These are phyloP conservation scores for Psephotus haematonotus DNA, from an alignment of 2,113 vertebrate genomes.

Conservation along the genomic window DNA sequence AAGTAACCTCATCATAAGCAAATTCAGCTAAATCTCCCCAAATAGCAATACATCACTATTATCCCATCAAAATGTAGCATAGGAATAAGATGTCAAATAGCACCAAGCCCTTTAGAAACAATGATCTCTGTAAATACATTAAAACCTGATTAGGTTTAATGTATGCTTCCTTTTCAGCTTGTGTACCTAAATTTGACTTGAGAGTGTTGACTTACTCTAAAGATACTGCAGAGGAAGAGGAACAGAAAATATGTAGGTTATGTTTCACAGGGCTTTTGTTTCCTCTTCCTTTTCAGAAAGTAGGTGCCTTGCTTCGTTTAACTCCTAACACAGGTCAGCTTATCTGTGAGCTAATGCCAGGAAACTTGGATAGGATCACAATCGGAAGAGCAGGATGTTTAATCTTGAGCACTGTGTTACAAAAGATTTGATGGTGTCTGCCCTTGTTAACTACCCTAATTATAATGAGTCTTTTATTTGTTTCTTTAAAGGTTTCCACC, in stretches of 20 bases:
- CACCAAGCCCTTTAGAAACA: neutral
- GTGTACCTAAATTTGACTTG: neutral
- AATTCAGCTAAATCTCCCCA: neutral
- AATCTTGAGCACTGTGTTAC: slow-evolving; percentile 13
- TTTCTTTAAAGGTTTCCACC: neutral
- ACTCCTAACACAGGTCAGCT: neutral
- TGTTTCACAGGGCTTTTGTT: neutral
- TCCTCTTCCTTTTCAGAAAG: neutral
- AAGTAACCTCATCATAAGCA: neutral
- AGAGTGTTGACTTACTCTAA: neutral
- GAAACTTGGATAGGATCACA: slow-evolving; percentile 19
- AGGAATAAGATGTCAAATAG: neutral
- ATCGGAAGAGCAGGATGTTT: slow-evolving; percentile 26
- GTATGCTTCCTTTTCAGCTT: neutral
- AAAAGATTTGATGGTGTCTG: neutral
- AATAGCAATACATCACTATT: neutral
- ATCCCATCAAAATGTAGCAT: neutral
- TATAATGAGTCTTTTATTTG: slow-evolving; percentile 16
- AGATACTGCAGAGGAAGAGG: neutral
- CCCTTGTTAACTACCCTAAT: neutral
- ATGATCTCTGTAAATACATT: neutral
- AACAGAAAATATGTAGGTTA: neutral
- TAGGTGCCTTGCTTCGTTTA: neutral
- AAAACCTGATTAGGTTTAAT: neutral
- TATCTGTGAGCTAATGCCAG: slow-evolving; percentile 5